Evolutionary conservation across 2,113 vertebrate species (phyloP), one percentile per base, ranked within the genome.

Genomic region (Hoplias malabaricus): DNA sequence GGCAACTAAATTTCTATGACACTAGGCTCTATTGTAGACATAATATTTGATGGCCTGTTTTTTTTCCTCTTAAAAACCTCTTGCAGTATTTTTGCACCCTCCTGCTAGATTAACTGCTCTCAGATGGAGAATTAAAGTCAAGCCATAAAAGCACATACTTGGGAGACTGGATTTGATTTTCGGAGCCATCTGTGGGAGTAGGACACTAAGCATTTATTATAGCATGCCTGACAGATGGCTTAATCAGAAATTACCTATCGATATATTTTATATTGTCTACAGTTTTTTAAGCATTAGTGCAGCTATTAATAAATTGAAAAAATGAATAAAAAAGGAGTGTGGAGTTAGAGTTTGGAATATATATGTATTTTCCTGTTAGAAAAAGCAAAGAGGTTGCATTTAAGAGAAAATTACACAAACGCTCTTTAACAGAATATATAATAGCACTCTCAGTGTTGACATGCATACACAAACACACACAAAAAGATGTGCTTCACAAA

Each of bases 121-220:
- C 73, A 80, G 79, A 75, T 77, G 68, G 73, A 72, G 69, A 81
- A 77, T 73, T 61, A 73, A 21, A 71, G 67, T 21, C n/a, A 74
- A 34, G 27, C 63, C 42, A 73, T 77, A 29, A 56, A 46, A 69
- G 27, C 74, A 53, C 61, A 65, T 43, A 63, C 57, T 83, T 69
- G 40, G 62, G 33, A 73, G 66, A 54, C 69, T 53, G 21, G 38
- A 34, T 43, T 78, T 68, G 50, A 50, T 79, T 69, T n/a, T 43
- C 21, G 21, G 19, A 23, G 25, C 78, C 81, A 77, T 85, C 77
- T 83, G 84, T 69, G 77, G 42, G 83, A 82, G 85, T 80, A 73
- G 27, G n/a, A 38, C 79, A 21, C 70, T 70, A 69, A 38, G 69
- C 50, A 69, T 80, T 65, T 71, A 79, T 62, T 61, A 38, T 57